Base-by-base conservation (phyloP, 1,140 invertebrate genomes). In the Drosophila simulans region DNA sequence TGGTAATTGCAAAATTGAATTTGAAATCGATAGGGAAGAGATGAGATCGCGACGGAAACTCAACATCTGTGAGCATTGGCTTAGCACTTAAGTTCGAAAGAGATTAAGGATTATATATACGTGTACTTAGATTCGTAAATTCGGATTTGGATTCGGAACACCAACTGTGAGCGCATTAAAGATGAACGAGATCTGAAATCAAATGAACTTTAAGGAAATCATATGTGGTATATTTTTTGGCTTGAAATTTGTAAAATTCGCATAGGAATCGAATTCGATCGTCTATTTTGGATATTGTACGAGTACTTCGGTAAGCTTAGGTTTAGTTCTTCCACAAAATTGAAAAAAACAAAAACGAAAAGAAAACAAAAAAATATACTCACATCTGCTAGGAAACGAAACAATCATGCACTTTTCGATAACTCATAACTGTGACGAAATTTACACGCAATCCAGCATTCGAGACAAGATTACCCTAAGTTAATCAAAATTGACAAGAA, bases 11-110 rank as follows among this genome's bases (percentile, higher is more conserved):
- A 80, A 84, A 80, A 79, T 69, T 66, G 62, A 51, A 70, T 59
- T 60, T 53, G 55, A 80, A 60, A 40, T 27, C 35, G 58, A 55
- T 66, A 57, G 52, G 51, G 56, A 53, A 54, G 51, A 46, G 59
- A 62, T 45, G 3, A 20, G 17, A 70, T 73, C 75, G 66, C 72
- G 55, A 68, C 69, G 55, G 68, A 60, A 90, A 68, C 69, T 70
- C 49, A 68, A 84, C 34, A 89, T 89, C 77, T 89, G 84, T 89
- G 84, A 88, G 80, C 84, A 84, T 85, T 81, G 77, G 81, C 82
- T 81, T 86, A 85, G 81, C 78, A 77, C 40, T 63, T 82, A 86
- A 86, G 82, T 85, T 86, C 65, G 65, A 62, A 71, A 70, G 58
- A 76, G 52, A 54, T 45, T 60, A 59, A 74, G 62, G 57, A 51